Base-by-base conservation (phyloP, 2,113 vertebrate genomes). In the Melanocharis versteri region DNA sequence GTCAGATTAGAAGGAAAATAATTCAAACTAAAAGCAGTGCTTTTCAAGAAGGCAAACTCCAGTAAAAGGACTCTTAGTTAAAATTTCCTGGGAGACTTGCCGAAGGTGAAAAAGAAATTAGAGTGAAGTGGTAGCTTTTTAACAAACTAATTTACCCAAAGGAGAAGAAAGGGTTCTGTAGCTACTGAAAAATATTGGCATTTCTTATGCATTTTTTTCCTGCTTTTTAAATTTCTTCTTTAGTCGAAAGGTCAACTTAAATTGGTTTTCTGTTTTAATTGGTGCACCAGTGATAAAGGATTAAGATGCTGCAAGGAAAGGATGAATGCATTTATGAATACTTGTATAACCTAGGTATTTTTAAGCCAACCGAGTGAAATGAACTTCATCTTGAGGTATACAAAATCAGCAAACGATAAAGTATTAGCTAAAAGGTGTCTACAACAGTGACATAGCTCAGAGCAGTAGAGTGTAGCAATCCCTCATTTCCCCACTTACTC, bases 401-500 rank as follows among this genome's bases (percentile, higher is more conserved):
- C 10, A 47, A 79, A 83, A 80, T 45, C 54, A 66, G 35, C 39
- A 93, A 95, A 54, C 24, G n/a, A 61, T 50, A 85, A 72, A 73
- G 50, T 48, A 76, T 61, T 70, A 93, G 31, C 85, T 94, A 61
- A 89, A 82, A 88, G 15, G 1, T 47, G 44, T 62, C 92, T 84
- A 75, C 33, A 85, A 76, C 45, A 83, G 54, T 50, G 71, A 77
- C 79, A 77, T 42, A 86, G 79, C 42, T 85, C 44, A 92, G 64
- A 92, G 88, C 62, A 93, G 66, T 11, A 72, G 62, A 91, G 42
- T 51, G 89, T 37, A 93, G 58, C 79, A 88, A 54, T 94, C 88
- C 88, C 92, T 93, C 21, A 4, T 77, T 96, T 94, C 90, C 90
- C 87, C 75, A 90, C 92, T 95, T 95, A 95, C 82, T 95, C 95